These are phyloP conservation scores for Eira barbara DNA, from an alignment of 2,113 vertebrate species.

Conservation along the genomic window DNA sequence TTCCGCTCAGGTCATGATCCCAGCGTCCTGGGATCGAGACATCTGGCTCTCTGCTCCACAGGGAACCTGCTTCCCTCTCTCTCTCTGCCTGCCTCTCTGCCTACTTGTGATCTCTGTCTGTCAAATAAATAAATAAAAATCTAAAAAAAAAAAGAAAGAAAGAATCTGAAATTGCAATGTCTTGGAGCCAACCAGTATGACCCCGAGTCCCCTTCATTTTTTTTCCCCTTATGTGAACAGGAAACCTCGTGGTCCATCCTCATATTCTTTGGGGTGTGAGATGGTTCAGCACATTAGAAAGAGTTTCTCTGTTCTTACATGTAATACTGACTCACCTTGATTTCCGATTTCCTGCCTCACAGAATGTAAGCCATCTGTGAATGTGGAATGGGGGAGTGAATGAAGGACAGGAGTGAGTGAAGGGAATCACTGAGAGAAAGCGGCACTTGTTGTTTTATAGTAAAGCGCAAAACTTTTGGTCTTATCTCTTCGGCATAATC, in stretches of 20 bases:
- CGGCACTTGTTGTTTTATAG: not conserved
- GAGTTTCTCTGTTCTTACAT: not conserved
- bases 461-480: not conserved
- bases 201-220: not conserved
- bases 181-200: not conserved
- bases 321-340: not conserved
- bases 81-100: no score
- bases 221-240: not conserved
- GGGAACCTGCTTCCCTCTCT: no score
- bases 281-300: not conserved
- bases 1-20: no score
- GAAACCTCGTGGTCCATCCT: not conserved
- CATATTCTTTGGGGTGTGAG: not conserved
- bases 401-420: not conserved
- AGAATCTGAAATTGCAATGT: not conserved
- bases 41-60: no score
- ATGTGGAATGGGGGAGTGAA: not conserved
- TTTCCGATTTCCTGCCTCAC: not conserved
- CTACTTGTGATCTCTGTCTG: no score
- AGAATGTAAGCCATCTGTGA: not conserved
- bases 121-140: no score
- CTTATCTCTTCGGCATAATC: not conserved
- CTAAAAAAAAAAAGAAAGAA: no score
- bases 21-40: no score
- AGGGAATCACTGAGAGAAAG: not conserved